A percentile compares a stretch with the other conserved stretches of the same genome.
These are phyloP conservation scores for Colostygia pectinataria DNA, from an alignment of 2,888 invertebrate species.

Conservation along the genomic window DNA sequence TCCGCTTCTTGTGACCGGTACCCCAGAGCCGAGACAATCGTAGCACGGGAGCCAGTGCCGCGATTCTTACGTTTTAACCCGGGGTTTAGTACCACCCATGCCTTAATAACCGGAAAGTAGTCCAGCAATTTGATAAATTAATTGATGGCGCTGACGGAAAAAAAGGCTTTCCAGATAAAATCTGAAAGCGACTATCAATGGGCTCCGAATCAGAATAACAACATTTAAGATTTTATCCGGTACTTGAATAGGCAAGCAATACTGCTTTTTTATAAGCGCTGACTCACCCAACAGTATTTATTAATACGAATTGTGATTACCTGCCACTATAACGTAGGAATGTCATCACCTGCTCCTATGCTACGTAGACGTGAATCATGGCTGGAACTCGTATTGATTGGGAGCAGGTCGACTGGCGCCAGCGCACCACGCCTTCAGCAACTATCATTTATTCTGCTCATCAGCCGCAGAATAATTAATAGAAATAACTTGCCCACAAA, in stretches of 20 bases:
- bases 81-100: too few relatives aligned
- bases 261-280: not conserved
- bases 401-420: slow-evolving; percentile 66
- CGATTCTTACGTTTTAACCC: not conserved
- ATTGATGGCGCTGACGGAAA: too few relatives aligned
- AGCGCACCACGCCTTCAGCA: slow-evolving; percentile 63
- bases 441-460: slow-evolving; percentile 21
- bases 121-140: too few relatives aligned
- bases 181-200: too few relatives aligned
- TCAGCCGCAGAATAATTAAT: slow-evolving; percentile 12
- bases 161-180: too few relatives aligned
- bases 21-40: slow-evolving; percentile 57
- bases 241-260: too few relatives aligned
- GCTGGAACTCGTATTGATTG: slow-evolving; percentile 38
- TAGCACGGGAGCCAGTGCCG: slow-evolving; percentile 24
- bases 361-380: slow-evolving; percentile 61
- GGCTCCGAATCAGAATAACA: too few relatives aligned
- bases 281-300: not conserved
- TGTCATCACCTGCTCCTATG: slow-evolving; percentile 32
- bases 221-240: too few relatives aligned
- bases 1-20: slow-evolving; percentile 58
- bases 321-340: slow-evolving; percentile 15
- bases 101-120: too few relatives aligned
- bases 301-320: not conserved
- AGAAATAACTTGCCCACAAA: not conserved